Base-by-base conservation (phyloP, 1,140 invertebrate genomes). In the Drosophila tsacasi region DNA sequence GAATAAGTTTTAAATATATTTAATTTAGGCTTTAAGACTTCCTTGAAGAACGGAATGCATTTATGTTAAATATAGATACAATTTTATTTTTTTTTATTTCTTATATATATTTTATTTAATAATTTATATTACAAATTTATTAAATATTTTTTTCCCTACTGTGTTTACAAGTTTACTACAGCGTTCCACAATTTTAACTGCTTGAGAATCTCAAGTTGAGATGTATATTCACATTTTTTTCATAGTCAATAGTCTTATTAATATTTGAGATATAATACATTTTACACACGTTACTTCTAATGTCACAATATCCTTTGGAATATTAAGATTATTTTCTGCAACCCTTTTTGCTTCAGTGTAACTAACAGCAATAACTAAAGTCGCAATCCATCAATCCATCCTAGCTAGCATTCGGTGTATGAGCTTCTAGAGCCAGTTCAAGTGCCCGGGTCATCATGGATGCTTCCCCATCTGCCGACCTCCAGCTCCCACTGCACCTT, bases 351-450 rank as follows among this genome's bases (percentile, higher is more conserved):
- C 12, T 9, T 35, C 37, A 66, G 62, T 69, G 62, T 27, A 54
- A 39, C 37, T 44, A 62, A 57, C 71, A 52, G 30, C 59, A 62
- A 57, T 75, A 76, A 30, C 64, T 50, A 40, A 50, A 87, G 66
- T 75, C 78, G 71, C 84, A 84, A 89, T 89, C 85, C 84, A 89
- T 89, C 84, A 89, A 89, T 89, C 84, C 84, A 89, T 89, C 81
- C 77, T 76, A 72, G 47, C 54, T 37, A 54, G 46, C 62, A 73
- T 73, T 57, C 69, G 54, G 44, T 73, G 67, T 72, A 73, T 72
- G 44, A 72, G 69, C 69, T 72, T 60, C 46, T 65, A 67, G 58
- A 75, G 81, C 61, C 84, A 83, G 83, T 87, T 87, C 84, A 87
- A 87, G 84, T 89, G 84, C 73, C 65, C 84, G 74, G 84, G 84